phyloP scores from a whole-genome alignment of 1,140 invertebrate species.

The Drosophila persimilis region DNA sequence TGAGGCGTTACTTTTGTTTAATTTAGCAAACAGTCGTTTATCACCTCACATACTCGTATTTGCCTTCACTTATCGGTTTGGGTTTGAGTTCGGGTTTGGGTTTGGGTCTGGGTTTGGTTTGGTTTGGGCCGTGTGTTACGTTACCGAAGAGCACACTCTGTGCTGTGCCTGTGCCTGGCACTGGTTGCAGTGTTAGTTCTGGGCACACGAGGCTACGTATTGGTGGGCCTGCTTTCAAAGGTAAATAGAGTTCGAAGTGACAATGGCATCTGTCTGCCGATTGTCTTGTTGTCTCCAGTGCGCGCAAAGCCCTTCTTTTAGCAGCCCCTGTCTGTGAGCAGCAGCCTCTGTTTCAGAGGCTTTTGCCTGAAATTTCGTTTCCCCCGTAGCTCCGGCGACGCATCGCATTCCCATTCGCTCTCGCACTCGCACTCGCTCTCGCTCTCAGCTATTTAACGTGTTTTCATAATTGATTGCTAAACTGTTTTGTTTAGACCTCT shows the following conservation, averaged over 20 bases:
- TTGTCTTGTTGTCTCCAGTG: conserved; percentile 37
- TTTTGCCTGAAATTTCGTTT: conserved; percentile 23
- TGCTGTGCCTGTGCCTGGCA: conserved; percentile 5
- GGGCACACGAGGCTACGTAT: conserved; percentile 30
- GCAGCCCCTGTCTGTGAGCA: conserved; percentile 1
- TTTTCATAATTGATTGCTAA: conserved; percentile 82
- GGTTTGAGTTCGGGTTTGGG: neutral
- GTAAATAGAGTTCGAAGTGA: conserved; percentile 33
- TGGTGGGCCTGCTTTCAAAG: conserved; percentile 36
- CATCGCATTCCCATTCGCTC: conserved; percentile 34
- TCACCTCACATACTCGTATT: conserved; percentile 59
- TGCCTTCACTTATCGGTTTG: conserved; percentile 72
- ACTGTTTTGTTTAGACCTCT: conserved; percentile 81
- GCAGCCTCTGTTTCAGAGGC: conserved; percentile 41
- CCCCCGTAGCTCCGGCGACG: conserved; percentile 33
- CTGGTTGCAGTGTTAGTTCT: conserved; percentile 28
- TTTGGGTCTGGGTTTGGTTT: neutral
- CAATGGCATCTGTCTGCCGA: conserved; percentile 72
- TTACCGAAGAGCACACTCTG: conserved; percentile 57
- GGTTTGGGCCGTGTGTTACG: conserved; percentile 1
- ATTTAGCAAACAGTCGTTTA: conserved; percentile 70
- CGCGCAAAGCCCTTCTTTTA: conserved; percentile 22
- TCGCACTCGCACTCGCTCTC: conserved; percentile 44
- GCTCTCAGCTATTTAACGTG: conserved; percentile 79
- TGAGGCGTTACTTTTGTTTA: conserved; percentile 69